Percentiles rank a stretch among this genome's conserved stretches.
Conservation (phyloP, 2,888 invertebrate genomes). For the Tiphia femorata region DNA sequence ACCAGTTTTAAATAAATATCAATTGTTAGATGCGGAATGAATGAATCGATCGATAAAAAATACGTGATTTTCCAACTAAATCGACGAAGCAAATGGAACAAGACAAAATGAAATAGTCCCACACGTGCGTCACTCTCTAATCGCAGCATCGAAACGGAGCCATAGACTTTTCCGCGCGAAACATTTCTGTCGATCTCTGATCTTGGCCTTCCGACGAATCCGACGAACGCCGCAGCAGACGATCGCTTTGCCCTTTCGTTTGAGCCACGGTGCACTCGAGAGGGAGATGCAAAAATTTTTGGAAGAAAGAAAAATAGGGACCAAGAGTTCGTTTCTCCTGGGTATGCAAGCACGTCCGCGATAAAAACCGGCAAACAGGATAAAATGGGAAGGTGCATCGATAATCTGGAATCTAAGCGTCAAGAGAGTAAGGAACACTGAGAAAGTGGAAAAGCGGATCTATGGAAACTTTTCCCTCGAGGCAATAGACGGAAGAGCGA, state of each 20-base stretch:
- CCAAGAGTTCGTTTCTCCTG: conserved; percentile 59
- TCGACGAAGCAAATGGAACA: too few relatives aligned
- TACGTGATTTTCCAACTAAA: too few relatives aligned
- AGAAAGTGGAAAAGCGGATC: background rate
- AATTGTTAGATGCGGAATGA: too few relatives aligned
- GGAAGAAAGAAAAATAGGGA: conserved; percentile 47
- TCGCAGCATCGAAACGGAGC: too few relatives aligned
- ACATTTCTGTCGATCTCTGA: background rate
- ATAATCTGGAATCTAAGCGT: background rate
- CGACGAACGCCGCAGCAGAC: background rate
- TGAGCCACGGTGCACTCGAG: conserved; percentile 4
- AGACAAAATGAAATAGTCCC: too few relatives aligned
- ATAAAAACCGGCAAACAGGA: conserved; percentile 12
- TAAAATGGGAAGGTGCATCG: background rate
- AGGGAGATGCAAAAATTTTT: conserved; percentile 3
- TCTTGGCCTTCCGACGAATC: background rate
- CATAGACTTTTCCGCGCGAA: background rate
- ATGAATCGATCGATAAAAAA: too few relatives aligned
- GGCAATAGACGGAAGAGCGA: background rate
- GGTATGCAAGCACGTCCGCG: conserved; percentile 28
- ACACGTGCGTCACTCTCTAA: too few relatives aligned
- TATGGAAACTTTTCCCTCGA: background rate
- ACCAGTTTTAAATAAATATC: too few relatives aligned
- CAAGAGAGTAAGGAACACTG: background rate
- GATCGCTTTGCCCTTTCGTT: too few relatives aligned